Evolutionary conservation across 2,888 invertebrate species (phyloP).

Genomic region (Platycheirus rosarum): DNA sequence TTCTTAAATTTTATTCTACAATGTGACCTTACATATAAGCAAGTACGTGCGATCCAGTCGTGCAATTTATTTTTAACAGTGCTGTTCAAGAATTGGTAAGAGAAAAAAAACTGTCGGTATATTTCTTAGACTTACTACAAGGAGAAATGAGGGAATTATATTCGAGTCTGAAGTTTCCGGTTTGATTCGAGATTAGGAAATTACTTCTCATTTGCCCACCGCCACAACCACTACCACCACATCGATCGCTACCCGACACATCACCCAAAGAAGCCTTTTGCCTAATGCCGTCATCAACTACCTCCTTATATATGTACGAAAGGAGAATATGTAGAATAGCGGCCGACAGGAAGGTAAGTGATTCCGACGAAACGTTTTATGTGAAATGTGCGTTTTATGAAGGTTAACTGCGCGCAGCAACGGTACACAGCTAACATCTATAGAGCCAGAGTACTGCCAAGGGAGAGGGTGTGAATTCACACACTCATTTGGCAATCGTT

Average conservation of each 20-base stretch:
- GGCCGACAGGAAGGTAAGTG: conserved; percentile 57
- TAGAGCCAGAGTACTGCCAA: not conserved
- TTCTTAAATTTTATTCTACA: no score
- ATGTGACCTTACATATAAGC: no score
- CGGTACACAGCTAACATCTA: not conserved
- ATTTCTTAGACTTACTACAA: not conserved
- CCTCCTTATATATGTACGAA: not conserved
- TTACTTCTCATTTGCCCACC: conserved; percentile 55
- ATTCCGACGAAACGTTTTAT: conserved; percentile 74
- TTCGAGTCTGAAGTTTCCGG: conserved; percentile 68
- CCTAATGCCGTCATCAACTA: conserved; percentile 43
- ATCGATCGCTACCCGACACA: no score
- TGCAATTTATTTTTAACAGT: no score
- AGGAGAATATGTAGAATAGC: not conserved
- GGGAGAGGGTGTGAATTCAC: conserved; percentile 59
- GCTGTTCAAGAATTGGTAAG: no score
- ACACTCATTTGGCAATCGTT: conserved; percentile 72
- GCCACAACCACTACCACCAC: not conserved
- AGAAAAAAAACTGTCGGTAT: no score
- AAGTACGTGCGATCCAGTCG: no score
- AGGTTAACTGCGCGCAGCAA: conserved; percentile 66
- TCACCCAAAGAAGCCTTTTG: not conserved
- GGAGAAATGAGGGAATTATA: conserved; percentile 44
- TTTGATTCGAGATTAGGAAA: conserved; percentile 64
- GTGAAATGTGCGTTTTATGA: conserved; percentile 74